Conservation (phyloP, 1,140 invertebrate genomes). For the Eriosoma lanigerum region DNA sequence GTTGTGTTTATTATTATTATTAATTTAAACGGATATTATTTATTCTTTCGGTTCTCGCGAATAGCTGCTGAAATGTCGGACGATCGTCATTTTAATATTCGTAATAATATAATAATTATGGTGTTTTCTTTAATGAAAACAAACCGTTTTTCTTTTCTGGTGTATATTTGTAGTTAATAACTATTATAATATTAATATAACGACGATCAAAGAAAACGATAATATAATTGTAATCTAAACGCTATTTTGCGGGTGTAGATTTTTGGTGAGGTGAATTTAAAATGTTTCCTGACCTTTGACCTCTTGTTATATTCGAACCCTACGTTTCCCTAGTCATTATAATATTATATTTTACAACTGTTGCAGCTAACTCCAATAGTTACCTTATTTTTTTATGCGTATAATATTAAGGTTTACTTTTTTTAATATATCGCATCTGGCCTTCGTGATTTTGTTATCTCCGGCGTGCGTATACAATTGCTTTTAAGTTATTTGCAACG, state of each 20-base stretch:
- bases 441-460: constrained; percentile 16
- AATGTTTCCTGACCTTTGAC: constrained; percentile 19
- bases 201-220: too few relatives aligned
- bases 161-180: too few relatives aligned
- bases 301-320: background rate
- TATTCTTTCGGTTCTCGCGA: constrained; percentile 18
- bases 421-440: background rate
- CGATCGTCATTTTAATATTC: too few relatives aligned
- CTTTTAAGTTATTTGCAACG: too few relatives aligned
- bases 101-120: too few relatives aligned
- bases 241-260: too few relatives aligned
- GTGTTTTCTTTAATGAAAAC: too few relatives aligned
- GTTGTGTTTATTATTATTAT: constrained; percentile 22
- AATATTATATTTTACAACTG: background rate
- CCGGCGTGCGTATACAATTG: background rate
- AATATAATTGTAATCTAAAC: too few relatives aligned
- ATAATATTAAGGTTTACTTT: too few relatives aligned
- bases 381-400: constrained; percentile 8
- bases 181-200: too few relatives aligned
- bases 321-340: too few relatives aligned
- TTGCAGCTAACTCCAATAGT: constrained; percentile 4
- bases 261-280: background rate
- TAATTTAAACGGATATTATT: constrained; percentile 47
- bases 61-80: background rate
- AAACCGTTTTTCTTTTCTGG: background rate